Conservation (phyloP, 2,797 vertebrate genomes). For the Silurus aristotelis region DNA sequence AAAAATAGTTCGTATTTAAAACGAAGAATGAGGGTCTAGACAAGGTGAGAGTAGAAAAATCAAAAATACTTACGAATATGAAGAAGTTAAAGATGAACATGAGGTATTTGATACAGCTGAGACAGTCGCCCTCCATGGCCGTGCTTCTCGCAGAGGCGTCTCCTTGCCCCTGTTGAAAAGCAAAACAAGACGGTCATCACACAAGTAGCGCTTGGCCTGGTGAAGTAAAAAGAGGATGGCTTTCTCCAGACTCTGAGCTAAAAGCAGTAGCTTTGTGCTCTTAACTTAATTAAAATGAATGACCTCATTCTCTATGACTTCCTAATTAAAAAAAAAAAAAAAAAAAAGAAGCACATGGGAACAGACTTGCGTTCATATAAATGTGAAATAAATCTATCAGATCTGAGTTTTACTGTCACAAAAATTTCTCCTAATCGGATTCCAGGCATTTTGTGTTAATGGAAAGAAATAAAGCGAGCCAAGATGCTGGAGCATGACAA, state of each 20-base stretch:
- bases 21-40: background rate
- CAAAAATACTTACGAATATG: conserved; percentile 80
- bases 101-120: conserved; percentile 85
- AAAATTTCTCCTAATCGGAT: conserved; percentile 24
- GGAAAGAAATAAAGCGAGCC: background rate
- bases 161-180: conserved; percentile 59
- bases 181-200: conserved; percentile 43
- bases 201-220: conserved; percentile 22
- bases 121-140: conserved; percentile 82
- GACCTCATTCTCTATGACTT: conserved; percentile 42
- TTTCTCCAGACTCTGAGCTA: background rate
- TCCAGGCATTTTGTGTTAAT: conserved; percentile 5
- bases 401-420: conserved; percentile 21
- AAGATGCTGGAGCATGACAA: conserved; percentile 16
- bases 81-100: conserved; percentile 89
- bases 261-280: conserved; percentile 46
- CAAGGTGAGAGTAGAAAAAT: background rate
- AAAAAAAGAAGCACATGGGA: conserved; percentile 36
- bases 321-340: conserved; percentile 47
- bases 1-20: background rate
- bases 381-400: conserved; percentile 42
- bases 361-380: conserved; percentile 29
- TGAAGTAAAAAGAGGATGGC: conserved; percentile 4
- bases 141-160: conserved; percentile 56
- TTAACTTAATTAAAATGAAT: conserved; percentile 49